Base-by-base conservation (phyloP, 2,888 invertebrate genomes). In the Suillia variegata region DNA sequence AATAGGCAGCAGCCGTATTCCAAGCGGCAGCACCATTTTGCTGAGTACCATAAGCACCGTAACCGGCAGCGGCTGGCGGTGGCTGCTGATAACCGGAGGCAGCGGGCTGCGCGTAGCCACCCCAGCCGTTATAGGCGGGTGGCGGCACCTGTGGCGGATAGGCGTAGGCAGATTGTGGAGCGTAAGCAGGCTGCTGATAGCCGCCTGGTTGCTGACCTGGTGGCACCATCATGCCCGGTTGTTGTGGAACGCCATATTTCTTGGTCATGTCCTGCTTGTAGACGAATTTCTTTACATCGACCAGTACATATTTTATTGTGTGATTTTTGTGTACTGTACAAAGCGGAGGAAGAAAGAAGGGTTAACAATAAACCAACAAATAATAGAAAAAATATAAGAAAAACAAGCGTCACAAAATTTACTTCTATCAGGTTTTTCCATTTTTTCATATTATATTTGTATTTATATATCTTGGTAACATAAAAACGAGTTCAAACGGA, bases 221-320 rank as follows among this genome's bases (percentile, higher is more conserved):
- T 4, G 18, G 52, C 34, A 50, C 21, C 34, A 59, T 52, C 26
- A 54, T 58, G 8, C 56, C 61, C n/a, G 51, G 50, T 22, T 66
- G 66, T 47, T 68, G 68, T 49, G 67, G 68, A 20, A 61, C 57
- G 2, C 66, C 70, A 18, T 69, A 57, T 64, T 72, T 71, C 50
- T 72, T 76, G 24, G 63, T 65, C 24, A 65, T 59, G 47, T 79
- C 76, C 15, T 70, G 68, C 53, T 77, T 75, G 34, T 79, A 77
- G 17, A 75, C 71, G 1, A 78, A 78, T 62, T 77, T 79, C 54
- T 79, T 79, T 0, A 78, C 80, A 59, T 80, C 80, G 13, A 79
- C 73, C 4, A 73, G 61, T 2, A 70, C 65, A 31, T 67, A 63
- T 54, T 76, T 77, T 2, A 79, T 78, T 10, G 70, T 68, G 33